phyloP scores from a whole-genome alignment of 2,113 vertebrate genomes.

The Heterotilapia buettikoferi region DNA sequence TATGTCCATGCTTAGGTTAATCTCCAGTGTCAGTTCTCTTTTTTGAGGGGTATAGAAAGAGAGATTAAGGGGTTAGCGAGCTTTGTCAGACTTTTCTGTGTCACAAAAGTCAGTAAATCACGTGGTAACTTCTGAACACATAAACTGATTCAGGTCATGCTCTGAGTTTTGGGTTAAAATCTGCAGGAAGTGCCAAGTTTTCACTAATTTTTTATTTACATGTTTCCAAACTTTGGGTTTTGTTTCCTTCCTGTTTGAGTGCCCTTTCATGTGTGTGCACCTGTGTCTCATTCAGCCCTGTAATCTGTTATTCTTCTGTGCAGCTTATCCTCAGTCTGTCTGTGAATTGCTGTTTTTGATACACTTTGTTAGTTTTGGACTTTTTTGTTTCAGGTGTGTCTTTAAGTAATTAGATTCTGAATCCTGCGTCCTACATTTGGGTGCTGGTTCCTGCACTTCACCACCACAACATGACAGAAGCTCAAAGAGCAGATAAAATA shows the following conservation, averaged over 20 bases:
- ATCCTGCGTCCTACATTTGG: background rate
- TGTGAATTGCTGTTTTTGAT: background rate
- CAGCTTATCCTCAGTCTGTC: background rate
- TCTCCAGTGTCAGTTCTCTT: background rate
- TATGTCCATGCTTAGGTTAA: background rate
- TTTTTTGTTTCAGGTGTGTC: background rate
- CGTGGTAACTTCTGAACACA: background rate
- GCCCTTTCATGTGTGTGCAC: background rate
- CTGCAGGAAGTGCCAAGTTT: background rate
- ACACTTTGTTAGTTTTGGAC: background rate
- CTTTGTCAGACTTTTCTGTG: background rate
- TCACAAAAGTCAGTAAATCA: background rate
- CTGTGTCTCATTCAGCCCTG: background rate
- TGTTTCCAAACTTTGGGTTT: background rate
- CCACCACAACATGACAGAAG: background rate
- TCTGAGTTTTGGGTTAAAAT: background rate
- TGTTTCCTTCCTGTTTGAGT: background rate
- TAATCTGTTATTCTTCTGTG: too few species aligned
- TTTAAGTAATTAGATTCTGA: background rate
- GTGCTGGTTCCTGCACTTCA: background rate
- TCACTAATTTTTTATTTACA: background rate
- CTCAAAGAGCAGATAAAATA: background rate
- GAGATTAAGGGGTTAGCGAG: background rate
- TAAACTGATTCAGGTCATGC: background rate
- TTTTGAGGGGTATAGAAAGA: background rate